Conservation (phyloP, 2,888 invertebrate genomes). For the Carcina quercana region DNA sequence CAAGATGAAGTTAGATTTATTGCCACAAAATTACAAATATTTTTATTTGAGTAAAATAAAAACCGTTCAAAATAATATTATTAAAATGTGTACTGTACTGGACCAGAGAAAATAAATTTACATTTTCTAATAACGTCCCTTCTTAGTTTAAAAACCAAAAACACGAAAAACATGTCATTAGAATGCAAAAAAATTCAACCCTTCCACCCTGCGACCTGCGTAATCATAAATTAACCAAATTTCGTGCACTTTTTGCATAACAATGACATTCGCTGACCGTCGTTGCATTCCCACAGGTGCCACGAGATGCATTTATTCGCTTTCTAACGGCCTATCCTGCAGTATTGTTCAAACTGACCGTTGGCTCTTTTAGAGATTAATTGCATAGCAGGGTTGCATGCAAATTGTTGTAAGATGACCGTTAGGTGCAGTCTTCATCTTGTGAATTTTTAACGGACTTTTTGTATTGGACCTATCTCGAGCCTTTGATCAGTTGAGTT, state of each 20-base stretch:
- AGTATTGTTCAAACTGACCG: slow-evolving; percentile 32
- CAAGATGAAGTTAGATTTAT: no score
- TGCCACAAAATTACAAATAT: no score
- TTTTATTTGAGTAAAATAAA: no score
- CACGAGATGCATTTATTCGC: slow-evolving; percentile 44
- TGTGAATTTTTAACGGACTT: slow-evolving; percentile 12
- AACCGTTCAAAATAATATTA: no score
- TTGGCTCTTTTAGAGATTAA: slow-evolving; percentile 31
- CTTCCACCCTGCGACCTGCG: slow-evolving; percentile 40
- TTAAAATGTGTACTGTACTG: no score
- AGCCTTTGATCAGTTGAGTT: no score
- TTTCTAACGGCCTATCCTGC: slow-evolving; percentile 44
- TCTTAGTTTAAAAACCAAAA: slow-evolving; percentile 10
- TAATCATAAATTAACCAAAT: slow-evolving; percentile 54
- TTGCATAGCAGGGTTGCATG: slow-evolving; percentile 22
- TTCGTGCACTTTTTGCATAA: slow-evolving; percentile 43
- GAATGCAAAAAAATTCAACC: slow-evolving; percentile 35
- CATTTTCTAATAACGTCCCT: no score
- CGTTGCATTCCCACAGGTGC: slow-evolving; percentile 41
- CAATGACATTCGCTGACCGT: slow-evolving; percentile 32
- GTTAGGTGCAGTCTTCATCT: slow-evolving; percentile 8
- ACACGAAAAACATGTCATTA: slow-evolving; percentile 20
- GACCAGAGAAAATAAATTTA: no score
- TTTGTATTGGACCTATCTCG: no score
- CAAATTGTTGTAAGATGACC: slow-evolving; percentile 12